These are phyloP conservation scores for Rattus norvegicus DNA, from an alignment of 2,113 vertebrate genomes.

Conservation along the genomic window GRCr8 NC_086020.1:144694001-144694500, in stretches of 20 bases:
- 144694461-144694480: not conserved
- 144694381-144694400: not conserved
- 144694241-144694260: not conserved
- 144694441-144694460: not conserved
- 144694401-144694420: not conserved
- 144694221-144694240: not conserved
- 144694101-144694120: not conserved
- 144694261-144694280: not conserved
- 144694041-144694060: not conserved
- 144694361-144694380: not conserved
- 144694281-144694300: not conserved
- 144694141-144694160: not conserved
- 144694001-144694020: not conserved
- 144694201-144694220: not conserved
- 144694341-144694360: not conserved
- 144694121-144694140: slow-evolving; percentile 6
- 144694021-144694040: slow-evolving; percentile 3
- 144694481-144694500: not conserved
- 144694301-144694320: not conserved
- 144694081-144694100: slow-evolving; percentile 37
- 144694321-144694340: not conserved
- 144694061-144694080: slow-evolving; percentile 41
- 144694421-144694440: not conserved
- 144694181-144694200: not conserved
- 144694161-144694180: not conserved